Evolutionary conservation across 2,888 invertebrate genomes (phyloP), one percentile per base, ranked within the genome.

Genomic region (Sicus ferrugineus): DNA sequence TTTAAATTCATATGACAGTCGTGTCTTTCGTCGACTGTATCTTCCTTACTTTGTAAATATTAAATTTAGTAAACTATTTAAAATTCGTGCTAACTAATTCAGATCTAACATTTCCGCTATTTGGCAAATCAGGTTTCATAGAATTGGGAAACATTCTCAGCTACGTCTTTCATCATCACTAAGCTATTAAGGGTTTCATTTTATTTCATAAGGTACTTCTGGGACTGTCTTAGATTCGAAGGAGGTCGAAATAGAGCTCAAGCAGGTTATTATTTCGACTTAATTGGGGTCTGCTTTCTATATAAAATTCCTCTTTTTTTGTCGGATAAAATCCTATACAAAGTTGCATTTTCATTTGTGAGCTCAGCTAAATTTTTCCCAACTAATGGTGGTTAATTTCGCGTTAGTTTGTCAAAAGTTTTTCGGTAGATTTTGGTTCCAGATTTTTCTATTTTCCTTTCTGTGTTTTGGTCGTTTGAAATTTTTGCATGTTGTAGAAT

Each of bases 1-100:
- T 66, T 56, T 56, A 66, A 66, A 56, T 66, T 66, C 66, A 58
- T 66, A 58, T 58, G 21, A 66, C 42, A 42, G 56, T 56, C 66
- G 46, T 58, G 42, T 66, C 28, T 42, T 46, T 66, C 52, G 52
- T 50, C 50, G 42, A 42, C 42, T 59, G 48, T 67, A 26, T 28
- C 9, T 48, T 48, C 16, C 4, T n/a, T 21, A 56, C 46, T n/a
- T 38, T 58, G 56, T 31, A 58, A 65, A 65, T 38, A 54, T 54
- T 52, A 21, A 50, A 50, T 54, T 65, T 54, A 5, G 54, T 54
- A 65, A 64, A 66, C 56, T 28, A 66, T 46, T 56, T 30, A 56
- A 67, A 61, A 50, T 50, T n/a, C n/a, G n/a, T 19, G 61, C 52
- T 67, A 61, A 61, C 67, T 67, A 61, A 61, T 34, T 31, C 26